Percentiles rank a stretch among this genome's conserved stretches.
These are phyloP conservation scores for Gephyroberyx darwinii DNA, from an alignment of 2,797 vertebrate genomes.

Conservation along the genomic window DNA sequence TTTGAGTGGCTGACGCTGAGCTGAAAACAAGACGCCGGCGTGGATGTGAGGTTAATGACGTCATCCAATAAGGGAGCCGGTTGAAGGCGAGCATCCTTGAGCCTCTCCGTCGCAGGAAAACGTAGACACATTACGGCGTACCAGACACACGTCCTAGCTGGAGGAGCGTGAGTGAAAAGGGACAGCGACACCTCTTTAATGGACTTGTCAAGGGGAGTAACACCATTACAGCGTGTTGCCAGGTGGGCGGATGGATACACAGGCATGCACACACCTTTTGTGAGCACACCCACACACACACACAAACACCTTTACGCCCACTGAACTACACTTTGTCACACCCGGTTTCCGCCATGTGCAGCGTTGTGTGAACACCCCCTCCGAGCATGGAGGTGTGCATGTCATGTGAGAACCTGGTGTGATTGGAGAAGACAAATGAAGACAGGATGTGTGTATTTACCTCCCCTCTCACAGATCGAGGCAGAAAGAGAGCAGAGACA, in stretches of 20 bases:
- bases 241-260: conserved; percentile 24
- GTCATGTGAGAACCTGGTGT: conserved; percentile 63
- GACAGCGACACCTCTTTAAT: conserved; percentile 65
- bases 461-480: background rate
- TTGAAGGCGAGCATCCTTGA: background rate
- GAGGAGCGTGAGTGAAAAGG: conserved; percentile 23
- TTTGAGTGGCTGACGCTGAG: too few species aligned
- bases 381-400: conserved; percentile 16
- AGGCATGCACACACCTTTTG: conserved; percentile 28
- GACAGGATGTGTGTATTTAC: background rate
- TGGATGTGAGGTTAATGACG: background rate
- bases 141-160: conserved; percentile 7
- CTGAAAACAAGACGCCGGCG: too few species aligned
- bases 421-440: conserved; percentile 47
- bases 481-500: conserved; percentile 30
- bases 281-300: background rate
- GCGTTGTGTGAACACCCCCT: conserved; percentile 18
- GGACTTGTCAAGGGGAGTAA: conserved; percentile 60
- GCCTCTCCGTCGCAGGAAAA: background rate
- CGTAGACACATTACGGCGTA: background rate
- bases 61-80: background rate
- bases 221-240: conserved; percentile 59
- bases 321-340: conserved; percentile 42
- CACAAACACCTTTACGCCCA: background rate
- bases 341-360: background rate